Percentiles rank a stretch among this genome's conserved stretches.
phyloP scores from a whole-genome alignment of 2,797 vertebrate species.

The Helicolenus hilgendorfi region DNA sequence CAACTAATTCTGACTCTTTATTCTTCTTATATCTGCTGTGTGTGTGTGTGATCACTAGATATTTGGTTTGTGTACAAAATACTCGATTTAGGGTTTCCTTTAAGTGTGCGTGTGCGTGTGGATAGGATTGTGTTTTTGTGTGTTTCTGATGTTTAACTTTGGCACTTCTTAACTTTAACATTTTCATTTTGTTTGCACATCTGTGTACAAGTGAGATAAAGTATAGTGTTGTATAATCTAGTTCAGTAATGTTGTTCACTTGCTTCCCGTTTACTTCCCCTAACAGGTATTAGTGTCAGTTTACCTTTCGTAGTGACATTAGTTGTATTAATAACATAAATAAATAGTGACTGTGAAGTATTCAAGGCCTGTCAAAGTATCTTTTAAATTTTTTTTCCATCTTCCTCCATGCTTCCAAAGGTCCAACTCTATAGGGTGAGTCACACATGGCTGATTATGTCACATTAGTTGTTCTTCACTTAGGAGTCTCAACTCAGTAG shows the following conservation, averaged over 20 bases:
- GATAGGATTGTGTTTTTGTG: background rate
- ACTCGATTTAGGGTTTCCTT: background rate
- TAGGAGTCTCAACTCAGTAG: background rate
- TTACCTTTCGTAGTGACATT: background rate
- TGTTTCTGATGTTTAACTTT: background rate
- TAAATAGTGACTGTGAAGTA: background rate
- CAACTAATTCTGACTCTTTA: background rate
- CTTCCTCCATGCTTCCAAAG: slow-evolving; percentile 89
- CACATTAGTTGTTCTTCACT: background rate
- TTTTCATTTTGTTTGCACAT: background rate
- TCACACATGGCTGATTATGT: slow-evolving; percentile 21
- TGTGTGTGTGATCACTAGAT: background rate
- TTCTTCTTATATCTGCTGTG: background rate
- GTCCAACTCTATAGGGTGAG: slow-evolving; percentile 96
- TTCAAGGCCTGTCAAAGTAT: background rate
- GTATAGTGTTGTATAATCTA: background rate
- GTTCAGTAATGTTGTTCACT: background rate
- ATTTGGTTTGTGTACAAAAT: background rate
- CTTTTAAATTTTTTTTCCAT: slow-evolving; percentile 55
- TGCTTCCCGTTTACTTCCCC: background rate
- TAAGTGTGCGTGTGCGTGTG: background rate
- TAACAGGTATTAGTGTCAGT: background rate
- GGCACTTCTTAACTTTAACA: background rate
- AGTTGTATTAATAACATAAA: background rate
- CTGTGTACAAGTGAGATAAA: background rate